A percentile compares a stretch with the other conserved stretches of the same genome.
phyloP scores from a whole-genome alignment of 2,888 invertebrate species.

The Taenaris catops region DNA sequence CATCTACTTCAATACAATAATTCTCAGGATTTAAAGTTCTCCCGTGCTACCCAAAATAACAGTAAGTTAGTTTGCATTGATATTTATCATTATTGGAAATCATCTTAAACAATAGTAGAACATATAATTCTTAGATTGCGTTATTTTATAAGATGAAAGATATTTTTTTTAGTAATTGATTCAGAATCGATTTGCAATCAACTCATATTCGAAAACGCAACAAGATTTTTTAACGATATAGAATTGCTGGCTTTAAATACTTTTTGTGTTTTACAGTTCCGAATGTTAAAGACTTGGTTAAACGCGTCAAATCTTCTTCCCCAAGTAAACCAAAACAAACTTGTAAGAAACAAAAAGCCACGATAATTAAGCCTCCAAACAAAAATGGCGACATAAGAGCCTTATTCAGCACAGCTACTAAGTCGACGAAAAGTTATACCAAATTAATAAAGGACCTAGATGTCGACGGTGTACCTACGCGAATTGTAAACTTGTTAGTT shows the following conservation, averaged over 20 bases:
- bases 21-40: slow-evolving; percentile 61
- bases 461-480: slow-evolving; percentile 53
- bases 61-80: slow-evolving; percentile 50
- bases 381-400: slow-evolving; percentile 77
- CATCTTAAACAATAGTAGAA: no score
- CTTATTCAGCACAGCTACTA: slow-evolving; percentile 69
- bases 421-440: slow-evolving; percentile 66
- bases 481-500: slow-evolving; percentile 58
- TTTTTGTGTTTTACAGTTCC: slow-evolving; percentile 36
- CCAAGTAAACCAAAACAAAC: slow-evolving; percentile 36
- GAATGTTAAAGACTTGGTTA: slow-evolving; percentile 33
- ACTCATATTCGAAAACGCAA: no score
- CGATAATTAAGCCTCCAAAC: slow-evolving; percentile 40
- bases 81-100: no score
- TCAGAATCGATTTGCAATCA: no score
- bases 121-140: no score
- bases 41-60: slow-evolving; percentile 53
- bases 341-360: slow-evolving; percentile 41
- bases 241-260: no score
- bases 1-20: slow-evolving; percentile 69
- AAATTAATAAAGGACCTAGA: slow-evolving; percentile 60
- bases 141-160: no score
- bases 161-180: no score
- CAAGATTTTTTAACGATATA: no score
- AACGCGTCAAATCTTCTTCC: slow-evolving; percentile 22